A percentile compares a stretch with the other conserved stretches of the same genome.
Conservation (phyloP, 2,888 invertebrate genomes). For the Brenthis hecate region DNA sequence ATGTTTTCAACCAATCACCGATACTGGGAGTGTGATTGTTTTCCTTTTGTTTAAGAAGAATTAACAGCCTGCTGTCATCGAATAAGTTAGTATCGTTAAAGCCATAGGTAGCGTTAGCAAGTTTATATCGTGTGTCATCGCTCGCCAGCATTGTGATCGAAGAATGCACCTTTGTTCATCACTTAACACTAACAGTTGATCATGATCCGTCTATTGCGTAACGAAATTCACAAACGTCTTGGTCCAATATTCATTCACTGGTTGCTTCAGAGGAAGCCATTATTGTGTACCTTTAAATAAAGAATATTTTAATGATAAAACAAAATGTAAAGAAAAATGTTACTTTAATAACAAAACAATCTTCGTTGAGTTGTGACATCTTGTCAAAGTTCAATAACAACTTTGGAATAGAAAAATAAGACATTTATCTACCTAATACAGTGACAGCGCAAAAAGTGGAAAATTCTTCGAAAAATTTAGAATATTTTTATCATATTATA, state of each 20-base stretch:
- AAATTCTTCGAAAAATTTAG: background rate
- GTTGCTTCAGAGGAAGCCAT: conserved; percentile 7
- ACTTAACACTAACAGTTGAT: conserved; percentile 49
- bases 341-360: conserved; percentile 13
- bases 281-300: conserved; percentile 27
- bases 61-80: conserved; percentile 63
- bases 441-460: background rate
- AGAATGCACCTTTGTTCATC: conserved; percentile 56
- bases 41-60: conserved; percentile 60
- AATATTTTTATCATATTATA: too few species aligned
- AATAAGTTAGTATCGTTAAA: conserved; percentile 57
- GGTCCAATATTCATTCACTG: conserved; percentile 1
- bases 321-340: background rate
- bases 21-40: conserved; percentile 59
- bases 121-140: conserved; percentile 55
- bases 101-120: conserved; percentile 42
- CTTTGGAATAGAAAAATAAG: background rate
- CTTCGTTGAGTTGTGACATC: conserved; percentile 11
- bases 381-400: conserved; percentile 10
- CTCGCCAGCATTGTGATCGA: conserved; percentile 61
- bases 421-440: background rate
- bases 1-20: conserved; percentile 61
- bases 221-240: conserved; percentile 17
- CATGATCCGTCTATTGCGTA: conserved; percentile 30
- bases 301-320: conserved; percentile 1